Evolutionary conservation across 2,113 vertebrate species (phyloP), one percentile per base, ranked within the genome.

Genomic region (Nannospalax galili): DNA sequence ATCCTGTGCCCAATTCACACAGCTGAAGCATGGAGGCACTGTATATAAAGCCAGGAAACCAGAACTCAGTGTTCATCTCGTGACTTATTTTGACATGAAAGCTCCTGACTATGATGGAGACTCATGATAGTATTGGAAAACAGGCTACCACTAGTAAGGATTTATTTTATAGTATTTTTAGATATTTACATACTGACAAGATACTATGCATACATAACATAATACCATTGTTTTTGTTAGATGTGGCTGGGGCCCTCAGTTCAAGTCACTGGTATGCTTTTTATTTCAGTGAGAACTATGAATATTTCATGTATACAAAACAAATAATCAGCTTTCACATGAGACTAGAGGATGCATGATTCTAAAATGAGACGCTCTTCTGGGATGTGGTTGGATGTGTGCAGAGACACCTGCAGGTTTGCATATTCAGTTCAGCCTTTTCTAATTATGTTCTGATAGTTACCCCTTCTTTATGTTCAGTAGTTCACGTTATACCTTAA

Each of bases 391-490:
- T 58, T 92, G 5, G 56, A n/a, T 62, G 11, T 90, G 65, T 72
- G 26, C 58, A 52, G 77, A 84, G 45, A 77, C 60, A 17, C 62
- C 56, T 89, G 26, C 11, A 78, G 58, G 22, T 65, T 96, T 95
- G 81, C 0, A 74, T 3, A 35, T 65, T 40, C 22, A 90, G 12
- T 78, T 97, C 62, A 77, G 73, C 85, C 86, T 96, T 96, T 96
- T 97, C 62, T 97, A 95, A 97, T 96, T 97, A 88, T 45, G 95
- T 45, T 84, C 77, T 74, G 15, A 15, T 90, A 92, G 16, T n/a
- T 91, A 70, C 45, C n/a, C 84, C 62, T 93, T 37, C 14, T 93
- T 91, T 94, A 62, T 81, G 85, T 82, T 81, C 87, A 77, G 65
- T 69, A 81, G 64, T 60, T 97, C 98, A 95, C 84, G 58, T 60